These are phyloP conservation scores for Noctuana brunneofusca DNA, from an alignment of 2,888 invertebrate genomes.

Conservation along the genomic window DNA sequence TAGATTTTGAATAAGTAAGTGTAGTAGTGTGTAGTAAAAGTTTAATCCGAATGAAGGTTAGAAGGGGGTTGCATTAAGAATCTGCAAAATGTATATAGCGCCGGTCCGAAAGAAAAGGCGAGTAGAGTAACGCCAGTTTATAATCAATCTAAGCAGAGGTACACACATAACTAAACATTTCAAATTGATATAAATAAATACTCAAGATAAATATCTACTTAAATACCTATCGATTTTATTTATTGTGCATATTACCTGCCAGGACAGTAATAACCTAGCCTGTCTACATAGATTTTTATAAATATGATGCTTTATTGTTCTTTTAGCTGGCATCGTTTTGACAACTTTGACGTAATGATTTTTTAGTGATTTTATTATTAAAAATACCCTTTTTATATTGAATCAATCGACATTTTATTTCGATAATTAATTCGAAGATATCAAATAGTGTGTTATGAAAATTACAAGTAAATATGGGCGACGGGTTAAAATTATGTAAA, in stretches of 20 bases:
- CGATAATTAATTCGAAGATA: conserved; percentile 58
- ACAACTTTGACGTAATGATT: conserved; percentile 78
- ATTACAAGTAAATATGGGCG: conserved; percentile 77
- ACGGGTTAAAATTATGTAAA: conserved; percentile 68
- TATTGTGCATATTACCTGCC: conserved; percentile 14
- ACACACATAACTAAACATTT: no score
- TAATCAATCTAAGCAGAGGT: no score
- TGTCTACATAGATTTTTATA: conserved; percentile 65
- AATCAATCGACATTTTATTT: conserved; percentile 58
- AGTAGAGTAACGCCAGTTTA: no score
- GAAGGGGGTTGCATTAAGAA: no score
- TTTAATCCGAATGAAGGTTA: no score
- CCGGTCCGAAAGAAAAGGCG: no score
- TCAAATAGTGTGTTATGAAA: conserved; percentile 66
- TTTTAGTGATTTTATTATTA: conserved; percentile 71
- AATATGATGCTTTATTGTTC: conserved; percentile 63
- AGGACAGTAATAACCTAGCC: neutral
- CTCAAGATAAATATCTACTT: no score
- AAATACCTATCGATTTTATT: no score
- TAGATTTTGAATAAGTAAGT: no score
- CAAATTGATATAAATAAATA: no score
- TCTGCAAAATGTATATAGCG: no score
- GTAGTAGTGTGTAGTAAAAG: no score
- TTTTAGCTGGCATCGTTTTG: conserved; percentile 60
- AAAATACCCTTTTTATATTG: conserved; percentile 67